Conservation (phyloP, 53 echinoderm and acorn worm species). For the Apostichopus leukothele region DNA sequence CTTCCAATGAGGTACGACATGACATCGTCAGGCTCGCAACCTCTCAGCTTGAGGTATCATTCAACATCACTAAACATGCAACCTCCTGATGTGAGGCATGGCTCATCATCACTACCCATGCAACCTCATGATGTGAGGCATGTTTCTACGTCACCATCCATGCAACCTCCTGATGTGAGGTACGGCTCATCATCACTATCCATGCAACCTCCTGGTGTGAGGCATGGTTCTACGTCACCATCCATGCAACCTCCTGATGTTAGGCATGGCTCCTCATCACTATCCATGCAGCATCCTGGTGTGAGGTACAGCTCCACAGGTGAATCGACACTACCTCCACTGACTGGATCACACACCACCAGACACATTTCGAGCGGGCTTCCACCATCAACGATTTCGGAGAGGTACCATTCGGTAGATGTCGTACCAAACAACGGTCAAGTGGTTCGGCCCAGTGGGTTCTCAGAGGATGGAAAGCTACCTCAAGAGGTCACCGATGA, state of each 20-base stretch:
- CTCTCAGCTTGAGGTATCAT: background rate
- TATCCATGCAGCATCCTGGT: background rate
- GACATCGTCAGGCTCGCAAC: background rate
- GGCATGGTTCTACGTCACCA: background rate
- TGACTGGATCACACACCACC: background rate
- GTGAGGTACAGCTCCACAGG: background rate
- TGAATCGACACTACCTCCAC: background rate
- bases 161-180: background rate
- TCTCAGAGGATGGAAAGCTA: background rate
- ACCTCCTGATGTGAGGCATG: background rate
- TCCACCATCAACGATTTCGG: background rate
- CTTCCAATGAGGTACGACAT: conserved; percentile 1
- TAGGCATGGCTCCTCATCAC: background rate
- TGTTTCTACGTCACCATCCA: background rate
- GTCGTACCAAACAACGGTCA: background rate
- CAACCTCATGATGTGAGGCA: background rate
- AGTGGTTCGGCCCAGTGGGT: background rate
- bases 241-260: background rate
- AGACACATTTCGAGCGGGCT: background rate
- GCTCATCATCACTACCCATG: background rate
- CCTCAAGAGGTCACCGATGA: background rate
- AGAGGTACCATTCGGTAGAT: background rate
- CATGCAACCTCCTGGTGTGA: background rate
- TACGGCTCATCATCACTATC: background rate
- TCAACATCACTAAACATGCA: background rate